These are phyloP conservation scores for Cephus pygmeus DNA, from an alignment of 2,888 invertebrate genomes.

Conservation along the genomic window DNA sequence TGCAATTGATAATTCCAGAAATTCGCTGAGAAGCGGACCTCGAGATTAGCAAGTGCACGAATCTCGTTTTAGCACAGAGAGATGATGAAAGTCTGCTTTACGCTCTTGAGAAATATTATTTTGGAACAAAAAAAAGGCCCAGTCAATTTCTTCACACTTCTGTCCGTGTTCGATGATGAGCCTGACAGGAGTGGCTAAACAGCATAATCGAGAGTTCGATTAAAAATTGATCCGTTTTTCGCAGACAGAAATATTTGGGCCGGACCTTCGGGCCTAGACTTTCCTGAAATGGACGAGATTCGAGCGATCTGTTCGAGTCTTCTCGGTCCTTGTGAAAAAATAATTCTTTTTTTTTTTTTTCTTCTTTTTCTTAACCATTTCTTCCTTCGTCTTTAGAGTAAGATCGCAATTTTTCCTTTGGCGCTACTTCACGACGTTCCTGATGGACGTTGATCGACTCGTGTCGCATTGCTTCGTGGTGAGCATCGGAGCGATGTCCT, in stretches of 20 bases:
- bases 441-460: background rate
- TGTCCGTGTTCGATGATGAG: background rate
- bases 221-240: background rate
- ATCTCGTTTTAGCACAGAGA: background rate
- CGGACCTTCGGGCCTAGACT: background rate
- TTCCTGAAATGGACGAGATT: background rate
- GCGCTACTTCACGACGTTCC: background rate
- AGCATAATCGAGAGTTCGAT: background rate
- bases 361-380: no score
- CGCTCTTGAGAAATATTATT: background rate
- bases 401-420: background rate
- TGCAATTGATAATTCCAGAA: background rate
- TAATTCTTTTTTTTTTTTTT: background rate
- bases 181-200: background rate
- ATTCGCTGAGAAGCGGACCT: background rate
- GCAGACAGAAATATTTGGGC: background rate
- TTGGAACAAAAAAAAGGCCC: background rate
- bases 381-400: background rate
- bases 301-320: no score
- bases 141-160: background rate
- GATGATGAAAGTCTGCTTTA: no score
- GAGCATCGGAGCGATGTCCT: background rate
- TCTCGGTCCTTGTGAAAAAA: background rate
- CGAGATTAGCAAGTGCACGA: background rate
- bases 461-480: background rate